Base-by-base conservation (phyloP, 2,888 invertebrate species). In the Nomada ruficornis region DNA sequence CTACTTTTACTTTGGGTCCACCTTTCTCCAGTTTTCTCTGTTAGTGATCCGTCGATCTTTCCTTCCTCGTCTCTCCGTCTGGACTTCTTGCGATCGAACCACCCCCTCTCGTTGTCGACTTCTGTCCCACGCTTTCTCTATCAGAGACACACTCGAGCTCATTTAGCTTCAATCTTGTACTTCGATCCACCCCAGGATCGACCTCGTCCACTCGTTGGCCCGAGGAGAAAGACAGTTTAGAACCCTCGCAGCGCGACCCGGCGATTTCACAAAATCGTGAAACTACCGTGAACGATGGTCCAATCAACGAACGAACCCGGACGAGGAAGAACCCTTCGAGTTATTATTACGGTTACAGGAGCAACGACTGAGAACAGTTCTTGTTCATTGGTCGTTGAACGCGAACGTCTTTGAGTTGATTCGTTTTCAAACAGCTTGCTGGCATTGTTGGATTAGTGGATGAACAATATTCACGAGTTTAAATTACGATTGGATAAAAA, bases 141-240 rank as follows among this genome's bases (percentile, higher is more conserved):
- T 82, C 83, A 77, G 77, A 77, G 78, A 77, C 77, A 89, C 83
- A 80, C 87, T 86, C 76, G 71, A 73, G 85, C 86, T 90, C 85
- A 84, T 89, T 90, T 87, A 82, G 90, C 82, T 82, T 84, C 85
- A 83, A 87, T 89, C 90, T 89, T 86, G 88, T 86, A 86, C 88
- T 90, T 90, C 89, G 90, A 90, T 90, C 18, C 89, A 11, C 85
- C 86, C 82, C 70, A 15, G 77, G 63, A 82, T 77, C 87, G 80
- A 82, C 69, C 82, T 81, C 60, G 67, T 71, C 69, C 64, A 36
- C 44, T 63, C 62, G 55, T 55, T 50, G 47, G 29, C 63, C 13
- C 70, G 47, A 69, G 52, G 20, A 13, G 36, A 47, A 59, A 59
- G 52, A 55, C 42, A 47, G 73, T 87, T 75, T 79, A 62, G 65